phyloP scores from a whole-genome alignment of 2,113 vertebrate species.

The Pelusios castaneus region DNA sequence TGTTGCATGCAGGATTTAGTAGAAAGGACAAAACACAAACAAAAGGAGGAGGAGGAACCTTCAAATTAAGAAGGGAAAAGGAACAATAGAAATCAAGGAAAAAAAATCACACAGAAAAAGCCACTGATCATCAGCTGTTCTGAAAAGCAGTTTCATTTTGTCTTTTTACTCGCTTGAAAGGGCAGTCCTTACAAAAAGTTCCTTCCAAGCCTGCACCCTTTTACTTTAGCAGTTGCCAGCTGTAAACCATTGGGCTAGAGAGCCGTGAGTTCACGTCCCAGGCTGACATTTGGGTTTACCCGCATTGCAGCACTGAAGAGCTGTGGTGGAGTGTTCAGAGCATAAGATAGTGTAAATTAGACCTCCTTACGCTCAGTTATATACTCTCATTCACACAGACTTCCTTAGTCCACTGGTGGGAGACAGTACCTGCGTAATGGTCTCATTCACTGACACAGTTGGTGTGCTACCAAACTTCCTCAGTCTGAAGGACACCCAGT shows the following conservation, averaged over 20 bases:
- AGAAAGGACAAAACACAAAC: not conserved
- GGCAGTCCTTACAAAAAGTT: not conserved
- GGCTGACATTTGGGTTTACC: not conserved
- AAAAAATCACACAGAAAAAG: not conserved
- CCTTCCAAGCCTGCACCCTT: not conserved
- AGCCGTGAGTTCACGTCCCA: not conserved
- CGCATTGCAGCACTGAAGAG: not conserved
- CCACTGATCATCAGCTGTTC: not conserved
- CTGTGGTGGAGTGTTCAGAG: not conserved
- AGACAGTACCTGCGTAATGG: not conserved
- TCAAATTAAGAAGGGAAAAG: accelerated
- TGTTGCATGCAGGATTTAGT: not conserved
- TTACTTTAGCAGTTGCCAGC: not conserved
- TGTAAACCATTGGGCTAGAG: not conserved
- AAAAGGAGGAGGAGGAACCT: not conserved
- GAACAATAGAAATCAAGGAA: not conserved
- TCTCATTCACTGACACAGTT: not conserved
- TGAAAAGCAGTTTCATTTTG: not conserved
- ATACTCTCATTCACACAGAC: not conserved
- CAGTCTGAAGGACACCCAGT: not conserved
- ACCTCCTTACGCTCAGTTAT: not conserved
- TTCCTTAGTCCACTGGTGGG: not conserved
- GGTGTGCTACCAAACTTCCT: accelerated
- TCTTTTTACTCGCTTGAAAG: not conserved
- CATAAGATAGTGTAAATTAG: accelerated